Evolutionary conservation across 2,888 invertebrate species (phyloP), one percentile per base, ranked within the genome.

Genomic region (Melanargia galathea): DNA sequence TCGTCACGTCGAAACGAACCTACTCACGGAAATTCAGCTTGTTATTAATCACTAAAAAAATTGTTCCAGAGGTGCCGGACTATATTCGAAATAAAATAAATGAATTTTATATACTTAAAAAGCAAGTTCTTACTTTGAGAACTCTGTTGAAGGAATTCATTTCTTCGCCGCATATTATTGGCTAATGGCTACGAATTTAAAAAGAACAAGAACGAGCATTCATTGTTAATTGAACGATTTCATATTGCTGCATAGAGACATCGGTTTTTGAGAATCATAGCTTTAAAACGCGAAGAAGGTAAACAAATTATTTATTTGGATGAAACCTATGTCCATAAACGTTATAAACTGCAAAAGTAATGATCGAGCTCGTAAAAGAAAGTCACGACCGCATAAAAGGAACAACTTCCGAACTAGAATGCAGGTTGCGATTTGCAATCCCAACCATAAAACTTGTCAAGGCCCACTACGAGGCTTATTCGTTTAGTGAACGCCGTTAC

Each of bases 181-280:
- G 22, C 48, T 20, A 63, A 59, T 46, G 59, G 59, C 7, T 63
- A 38, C 54, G 54, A 63, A 63, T 63, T 63, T 13, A 52, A 60
- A 30, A 59, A 58, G n/a, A 71, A 71, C 54, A 64, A 71, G 66
- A 69, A 73, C 69, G 66, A 72, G 62, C 60, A 70, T 51, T 69
- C 67, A 51, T 35, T 72, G n/a, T 67, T 73, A 40, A 68, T 71
- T 33, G 70, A 72, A 56, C 64, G 64, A 10, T 70, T 64, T 69
- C 71, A 73, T 30, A 66, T 74, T 16, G 56, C 68, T 62, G 71
- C 70, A 22, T 71, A 70, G 72, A 62, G 71, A 59, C 70, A 72
- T 56, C 62, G 64, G n/a, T 72, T 56, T 62, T 62, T 73, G 16
- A 54, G 68, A 35, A 63, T 61, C n/a, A 67, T 71, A 40, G 54